Evolutionary conservation across 2,888 invertebrate species (phyloP).

Genomic region (Mylabris sibirica): DNA sequence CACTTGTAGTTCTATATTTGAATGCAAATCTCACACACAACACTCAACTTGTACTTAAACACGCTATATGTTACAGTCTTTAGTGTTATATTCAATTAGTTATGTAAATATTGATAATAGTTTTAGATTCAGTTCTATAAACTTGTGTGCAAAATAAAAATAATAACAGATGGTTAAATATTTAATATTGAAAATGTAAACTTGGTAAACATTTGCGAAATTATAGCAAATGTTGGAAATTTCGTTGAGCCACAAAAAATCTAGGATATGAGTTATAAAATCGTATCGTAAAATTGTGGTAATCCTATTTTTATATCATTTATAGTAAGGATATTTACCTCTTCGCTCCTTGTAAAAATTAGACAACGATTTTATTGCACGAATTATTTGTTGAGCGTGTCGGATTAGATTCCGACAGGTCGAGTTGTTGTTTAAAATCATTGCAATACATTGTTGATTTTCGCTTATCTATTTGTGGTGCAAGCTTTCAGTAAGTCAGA

Average conservation of each 20-base stretch:
- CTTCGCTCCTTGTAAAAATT: not conserved
- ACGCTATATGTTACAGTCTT: not conserved
- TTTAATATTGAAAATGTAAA: not conserved
- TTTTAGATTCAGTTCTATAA: not conserved
- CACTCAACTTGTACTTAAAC: not conserved
- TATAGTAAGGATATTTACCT: not conserved
- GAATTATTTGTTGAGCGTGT: not conserved
- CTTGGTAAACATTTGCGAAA: not conserved
- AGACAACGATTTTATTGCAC: not conserved
- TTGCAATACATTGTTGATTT: not conserved
- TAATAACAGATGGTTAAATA: not conserved
- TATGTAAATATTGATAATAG: slow-evolving; percentile 12
- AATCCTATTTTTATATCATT: not conserved
- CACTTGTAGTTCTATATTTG: not conserved
- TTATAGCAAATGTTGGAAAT: not conserved
- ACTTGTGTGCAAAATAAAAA: not conserved
- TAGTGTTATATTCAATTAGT: not conserved
- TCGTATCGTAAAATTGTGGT: not conserved
- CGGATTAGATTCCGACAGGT: not conserved
- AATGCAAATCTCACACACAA: slow-evolving; percentile 5
- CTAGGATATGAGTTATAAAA: not conserved
- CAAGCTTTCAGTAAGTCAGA: not conserved
- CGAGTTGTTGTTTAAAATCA: not conserved
- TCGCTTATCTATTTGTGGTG: not conserved
- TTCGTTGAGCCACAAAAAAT: not conserved